A percentile compares a stretch with the other conserved stretches of the same genome.
phyloP scores from a whole-genome alignment of 2,797 vertebrate genomes.

The Anolis apletophallus region DNA sequence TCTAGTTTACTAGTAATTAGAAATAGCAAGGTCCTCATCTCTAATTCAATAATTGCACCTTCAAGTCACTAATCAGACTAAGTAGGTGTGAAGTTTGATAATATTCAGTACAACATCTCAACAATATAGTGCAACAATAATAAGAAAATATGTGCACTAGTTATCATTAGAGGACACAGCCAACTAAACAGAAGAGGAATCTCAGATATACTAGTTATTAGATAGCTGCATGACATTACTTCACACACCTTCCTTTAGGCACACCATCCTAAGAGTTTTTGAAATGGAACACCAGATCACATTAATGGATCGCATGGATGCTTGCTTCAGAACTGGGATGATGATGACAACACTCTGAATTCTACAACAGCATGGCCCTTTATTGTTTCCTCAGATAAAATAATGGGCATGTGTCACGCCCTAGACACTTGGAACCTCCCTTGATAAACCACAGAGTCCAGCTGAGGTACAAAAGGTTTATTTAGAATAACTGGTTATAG shows the following conservation, averaged over 20 bases:
- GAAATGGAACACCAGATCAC: neutral
- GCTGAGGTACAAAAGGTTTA: no score
- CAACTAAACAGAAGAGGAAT: neutral
- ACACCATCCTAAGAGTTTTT: neutral
- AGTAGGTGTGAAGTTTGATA: neutral
- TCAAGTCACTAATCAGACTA: no score
- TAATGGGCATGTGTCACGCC: no score
- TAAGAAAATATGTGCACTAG: neutral
- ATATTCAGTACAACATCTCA: no score
- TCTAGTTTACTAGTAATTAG: conserved; percentile 16
- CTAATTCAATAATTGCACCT: no score
- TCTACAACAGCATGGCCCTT: no score
- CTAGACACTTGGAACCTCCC: no score
- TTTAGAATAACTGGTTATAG: no score
- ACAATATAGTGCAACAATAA: no score
- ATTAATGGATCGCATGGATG: neutral
- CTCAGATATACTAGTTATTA: neutral
- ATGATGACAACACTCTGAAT: no score
- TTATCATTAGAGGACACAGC: neutral
- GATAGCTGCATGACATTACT: neutral
- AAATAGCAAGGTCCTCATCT: neutral
- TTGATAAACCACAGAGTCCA: no score
- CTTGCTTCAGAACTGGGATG: neutral
- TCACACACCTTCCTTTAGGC: neutral
- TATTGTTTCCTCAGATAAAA: neutral